Conservation (phyloP, 2,113 vertebrate genomes). For the Oryzias celebensis region DNA sequence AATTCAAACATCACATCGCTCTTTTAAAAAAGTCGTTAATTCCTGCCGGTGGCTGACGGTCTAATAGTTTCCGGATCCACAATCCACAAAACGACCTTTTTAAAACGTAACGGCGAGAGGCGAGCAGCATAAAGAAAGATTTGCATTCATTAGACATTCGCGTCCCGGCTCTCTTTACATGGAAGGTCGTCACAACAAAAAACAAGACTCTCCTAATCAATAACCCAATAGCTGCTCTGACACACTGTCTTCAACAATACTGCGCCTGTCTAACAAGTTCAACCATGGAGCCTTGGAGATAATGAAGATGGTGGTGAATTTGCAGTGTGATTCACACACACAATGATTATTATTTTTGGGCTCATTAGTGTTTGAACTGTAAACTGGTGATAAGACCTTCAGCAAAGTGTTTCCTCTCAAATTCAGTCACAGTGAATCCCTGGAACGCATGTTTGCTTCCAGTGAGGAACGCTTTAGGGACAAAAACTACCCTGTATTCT, state of each 20-base stretch:
- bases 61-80: conserved; percentile 25
- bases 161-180: conserved; percentile 20
- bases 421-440: background rate
- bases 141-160: conserved; percentile 35
- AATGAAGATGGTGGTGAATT: background rate
- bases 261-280: background rate
- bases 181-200: background rate
- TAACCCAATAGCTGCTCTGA: background rate
- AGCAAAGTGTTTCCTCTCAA: background rate
- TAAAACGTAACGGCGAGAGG: conserved; percentile 22
- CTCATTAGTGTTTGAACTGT: background rate
- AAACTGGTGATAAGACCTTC: background rate
- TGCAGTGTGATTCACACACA: background rate
- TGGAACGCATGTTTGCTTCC: too few relatives aligned
- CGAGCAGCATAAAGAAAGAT: conserved; percentile 20
- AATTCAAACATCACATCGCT: too few relatives aligned
- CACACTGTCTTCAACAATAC: background rate
- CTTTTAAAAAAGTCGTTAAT: conserved; percentile 18
- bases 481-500: too few relatives aligned
- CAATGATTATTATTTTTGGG: background rate
- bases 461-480: too few relatives aligned
- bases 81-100: conserved; percentile 56
- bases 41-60: conserved; percentile 42
- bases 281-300: background rate
- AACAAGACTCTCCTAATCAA: background rate